These are phyloP conservation scores for Dione juno DNA, from an alignment of 2,888 invertebrate genomes.

Conservation along the genomic window DNA sequence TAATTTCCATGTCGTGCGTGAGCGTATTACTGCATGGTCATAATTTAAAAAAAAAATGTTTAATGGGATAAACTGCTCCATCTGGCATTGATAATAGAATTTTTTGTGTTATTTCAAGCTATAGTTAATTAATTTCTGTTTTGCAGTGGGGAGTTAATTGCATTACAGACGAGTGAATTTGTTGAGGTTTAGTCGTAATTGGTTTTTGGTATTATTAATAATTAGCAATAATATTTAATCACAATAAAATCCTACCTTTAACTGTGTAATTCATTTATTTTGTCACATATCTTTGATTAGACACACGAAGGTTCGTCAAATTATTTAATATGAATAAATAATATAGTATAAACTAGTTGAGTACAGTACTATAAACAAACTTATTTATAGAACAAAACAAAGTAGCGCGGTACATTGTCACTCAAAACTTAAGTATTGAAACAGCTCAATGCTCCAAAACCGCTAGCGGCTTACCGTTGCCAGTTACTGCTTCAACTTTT, in stretches of 20 bases:
- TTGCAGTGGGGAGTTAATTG: slow-evolving; percentile 64
- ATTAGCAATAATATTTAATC: slow-evolving; percentile 40
- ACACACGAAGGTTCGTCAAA: neutral
- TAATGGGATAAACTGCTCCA: slow-evolving; percentile 70
- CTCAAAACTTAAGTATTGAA: slow-evolving; percentile 64
- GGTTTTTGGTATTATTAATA: slow-evolving; percentile 48
- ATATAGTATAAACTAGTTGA: neutral
- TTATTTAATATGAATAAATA: neutral
- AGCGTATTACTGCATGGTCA: slow-evolving; percentile 80
- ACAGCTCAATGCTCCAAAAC: slow-evolving; percentile 64
- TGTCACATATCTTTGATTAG: neutral
- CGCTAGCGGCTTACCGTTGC: slow-evolving; percentile 57
- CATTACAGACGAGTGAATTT: slow-evolving; percentile 68
- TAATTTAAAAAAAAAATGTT: slow-evolving; percentile 67
- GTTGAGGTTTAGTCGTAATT: slow-evolving; percentile 61
- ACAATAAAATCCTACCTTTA: slow-evolving; percentile 5
- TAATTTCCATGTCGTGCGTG: slow-evolving; percentile 79
- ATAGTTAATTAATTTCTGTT: slow-evolving; percentile 73
- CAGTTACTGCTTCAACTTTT: slow-evolving; percentile 67
- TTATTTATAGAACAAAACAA: slow-evolving; percentile 69
- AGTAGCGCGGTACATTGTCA: slow-evolving; percentile 56
- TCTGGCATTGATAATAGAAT: slow-evolving; percentile 66
- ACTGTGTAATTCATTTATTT: neutral
- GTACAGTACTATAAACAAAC: slow-evolving; percentile 61
- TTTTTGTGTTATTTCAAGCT: slow-evolving; percentile 68